Evolutionary conservation across 2,888 invertebrate species (phyloP).

Genomic region (Saturnia pavonia): DNA sequence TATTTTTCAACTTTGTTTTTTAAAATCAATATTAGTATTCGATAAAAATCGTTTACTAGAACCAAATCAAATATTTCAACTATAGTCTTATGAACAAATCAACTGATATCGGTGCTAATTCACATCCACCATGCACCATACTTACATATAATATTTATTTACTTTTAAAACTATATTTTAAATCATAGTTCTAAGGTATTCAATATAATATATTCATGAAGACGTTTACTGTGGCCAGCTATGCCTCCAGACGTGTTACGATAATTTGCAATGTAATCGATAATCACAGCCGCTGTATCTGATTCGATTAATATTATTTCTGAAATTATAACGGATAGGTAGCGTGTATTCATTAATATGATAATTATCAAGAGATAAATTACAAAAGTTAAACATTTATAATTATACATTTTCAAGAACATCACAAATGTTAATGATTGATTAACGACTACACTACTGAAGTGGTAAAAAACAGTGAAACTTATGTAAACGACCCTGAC

Average conservation of each 20-base stretch:
- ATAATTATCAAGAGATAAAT: not conserved
- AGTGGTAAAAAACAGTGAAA: no score
- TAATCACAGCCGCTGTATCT: slow-evolving; percentile 31
- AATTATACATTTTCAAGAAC: not conserved
- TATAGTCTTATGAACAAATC: no score
- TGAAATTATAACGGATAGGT: slow-evolving; percentile 29
- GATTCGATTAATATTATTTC: slow-evolving; percentile 39
- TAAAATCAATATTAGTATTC: no score
- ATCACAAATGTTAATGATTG: not conserved
- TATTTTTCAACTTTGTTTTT: no score
- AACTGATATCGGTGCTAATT: not conserved
- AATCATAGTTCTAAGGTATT: not conserved
- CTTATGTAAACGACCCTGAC: no score
- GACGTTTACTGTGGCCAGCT: not conserved
- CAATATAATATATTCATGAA: slow-evolving; percentile 5
- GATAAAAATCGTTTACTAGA: no score
- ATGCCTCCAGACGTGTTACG: slow-evolving; percentile 11
- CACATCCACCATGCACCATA: not conserved
- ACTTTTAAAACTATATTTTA: not conserved
- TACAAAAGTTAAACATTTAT: not conserved
- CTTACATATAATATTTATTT: not conserved
- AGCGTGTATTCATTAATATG: not conserved
- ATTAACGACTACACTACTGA: no score
- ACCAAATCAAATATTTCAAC: no score
- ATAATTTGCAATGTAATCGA: slow-evolving; percentile 23